A percentile compares a stretch with the other conserved stretches of the same genome.
Conservation (phyloP, 2,888 invertebrate species). For the Standfussiana lucernea region DNA sequence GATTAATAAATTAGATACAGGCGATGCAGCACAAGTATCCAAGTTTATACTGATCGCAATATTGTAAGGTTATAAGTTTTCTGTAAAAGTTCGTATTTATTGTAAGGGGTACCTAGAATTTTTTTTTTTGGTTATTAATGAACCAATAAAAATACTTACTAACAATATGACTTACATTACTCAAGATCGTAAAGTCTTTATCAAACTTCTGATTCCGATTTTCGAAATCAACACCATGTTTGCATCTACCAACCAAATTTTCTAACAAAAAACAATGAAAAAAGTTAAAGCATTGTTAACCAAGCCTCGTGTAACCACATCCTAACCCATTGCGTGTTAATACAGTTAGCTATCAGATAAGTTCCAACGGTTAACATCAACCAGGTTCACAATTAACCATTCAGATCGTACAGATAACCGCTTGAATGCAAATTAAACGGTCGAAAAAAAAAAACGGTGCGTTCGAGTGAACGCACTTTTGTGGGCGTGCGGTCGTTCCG, state of each 20-base stretch:
- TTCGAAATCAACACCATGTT: neutral
- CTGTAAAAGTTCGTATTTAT: too few species aligned
- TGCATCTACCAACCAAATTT: neutral
- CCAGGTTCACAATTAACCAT: conserved; percentile 84
- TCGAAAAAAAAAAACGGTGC: conserved; percentile 51
- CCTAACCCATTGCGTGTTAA: conserved; percentile 79
- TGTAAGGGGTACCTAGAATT: too few species aligned
- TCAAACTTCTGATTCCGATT: neutral
- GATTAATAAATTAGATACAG: too few species aligned
- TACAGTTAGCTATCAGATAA: conserved; percentile 83
- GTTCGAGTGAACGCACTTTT: conserved; percentile 49
- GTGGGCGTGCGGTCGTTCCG: conserved; percentile 53
- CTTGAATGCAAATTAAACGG: conserved; percentile 84
- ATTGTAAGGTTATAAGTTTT: too few species aligned
- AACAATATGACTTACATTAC: too few species aligned
- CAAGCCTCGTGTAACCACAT: conserved; percentile 59
- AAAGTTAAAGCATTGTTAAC: conserved; percentile 33
- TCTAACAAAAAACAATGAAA: conserved; percentile 14
- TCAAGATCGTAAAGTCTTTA: neutral
- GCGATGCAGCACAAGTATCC: too few species aligned
- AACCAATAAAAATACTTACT: too few species aligned
- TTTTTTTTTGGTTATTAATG: too few species aligned
- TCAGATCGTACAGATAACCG: conserved; percentile 82
- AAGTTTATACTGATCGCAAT: too few species aligned
- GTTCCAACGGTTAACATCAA: conserved; percentile 83